Percentiles rank a stretch among this genome's conserved stretches.
Conservation (phyloP, 2,113 vertebrate species). For the Tragelaphus strepsiceros region DNA sequence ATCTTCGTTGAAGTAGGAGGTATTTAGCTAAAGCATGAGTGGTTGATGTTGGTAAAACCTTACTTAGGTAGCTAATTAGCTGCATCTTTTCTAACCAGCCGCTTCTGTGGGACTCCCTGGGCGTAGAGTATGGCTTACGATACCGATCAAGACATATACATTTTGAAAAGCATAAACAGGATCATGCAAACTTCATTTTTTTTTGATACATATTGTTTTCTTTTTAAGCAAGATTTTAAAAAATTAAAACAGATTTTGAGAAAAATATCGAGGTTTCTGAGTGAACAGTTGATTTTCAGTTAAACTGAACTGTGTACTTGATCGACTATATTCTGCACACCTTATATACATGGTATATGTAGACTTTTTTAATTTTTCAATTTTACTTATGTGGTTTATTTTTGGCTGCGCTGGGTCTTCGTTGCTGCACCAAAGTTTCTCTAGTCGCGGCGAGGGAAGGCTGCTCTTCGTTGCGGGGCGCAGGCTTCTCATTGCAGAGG, state of each 20-base stretch:
- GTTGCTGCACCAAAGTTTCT: neutral
- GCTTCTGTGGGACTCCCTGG: neutral
- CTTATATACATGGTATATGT: fast-evolving
- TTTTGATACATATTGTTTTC: neutral
- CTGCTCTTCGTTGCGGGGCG: fast-evolving
- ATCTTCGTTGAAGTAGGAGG: neutral
- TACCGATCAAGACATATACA: neutral
- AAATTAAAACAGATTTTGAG: neutral
- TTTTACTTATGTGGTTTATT: neutral
- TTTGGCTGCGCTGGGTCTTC: neutral
- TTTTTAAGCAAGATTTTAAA: neutral
- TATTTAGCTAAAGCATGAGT: neutral
- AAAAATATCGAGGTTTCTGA: neutral
- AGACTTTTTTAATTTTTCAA: neutral
- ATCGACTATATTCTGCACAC: neutral
- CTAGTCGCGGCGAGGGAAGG: neutral
- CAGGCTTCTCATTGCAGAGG: fast-evolving
- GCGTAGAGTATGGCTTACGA: neutral
- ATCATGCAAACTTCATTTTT: neutral
- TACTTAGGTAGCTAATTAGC: fast-evolving
- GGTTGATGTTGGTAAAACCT: neutral
- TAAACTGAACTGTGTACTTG: neutral
- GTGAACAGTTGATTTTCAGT: neutral
- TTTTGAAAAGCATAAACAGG: neutral
- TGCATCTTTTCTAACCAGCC: neutral